Percentiles rank a stretch among this genome's conserved stretches.
These are phyloP conservation scores for Lasioglossum leucozonium DNA, from an alignment of 2,888 invertebrate genomes.

Conservation along the genomic window DNA sequence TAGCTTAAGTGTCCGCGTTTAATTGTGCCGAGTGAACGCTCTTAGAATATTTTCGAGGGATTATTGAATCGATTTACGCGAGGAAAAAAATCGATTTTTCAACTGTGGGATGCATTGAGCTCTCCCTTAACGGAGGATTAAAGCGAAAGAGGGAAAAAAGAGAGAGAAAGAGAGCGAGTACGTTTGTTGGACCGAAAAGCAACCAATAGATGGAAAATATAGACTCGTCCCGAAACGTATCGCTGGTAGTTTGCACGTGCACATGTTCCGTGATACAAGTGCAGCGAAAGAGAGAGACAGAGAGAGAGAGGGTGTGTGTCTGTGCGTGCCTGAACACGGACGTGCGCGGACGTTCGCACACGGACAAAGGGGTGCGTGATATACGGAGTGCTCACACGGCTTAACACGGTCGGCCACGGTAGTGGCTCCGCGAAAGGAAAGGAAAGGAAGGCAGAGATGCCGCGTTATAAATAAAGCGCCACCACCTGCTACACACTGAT, in stretches of 20 bases:
- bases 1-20: neutral
- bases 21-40: neutral
- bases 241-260: constrained; percentile 2
- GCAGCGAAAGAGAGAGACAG: too few relatives aligned
- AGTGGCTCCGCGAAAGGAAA: constrained; percentile 59
- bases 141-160: neutral
- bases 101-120: neutral
- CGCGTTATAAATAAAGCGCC: constrained; percentile 81
- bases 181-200: neutral
- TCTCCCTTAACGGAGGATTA: neutral
- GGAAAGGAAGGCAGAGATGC: constrained; percentile 62
- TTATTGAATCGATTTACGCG: neutral
- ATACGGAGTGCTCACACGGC: constrained; percentile 62
- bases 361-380: constrained; percentile 28
- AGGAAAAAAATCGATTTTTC: neutral
- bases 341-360: neutral
- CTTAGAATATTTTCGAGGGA: neutral
- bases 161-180: neutral
- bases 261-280: constrained; percentile 12
- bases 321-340: neutral
- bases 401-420: constrained; percentile 65
- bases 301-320: too few relatives aligned
- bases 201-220: constrained; percentile 10
- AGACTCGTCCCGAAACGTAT: constrained; percentile 13
- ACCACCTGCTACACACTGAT: constrained; percentile 80